Evolutionary conservation across 2,797 vertebrate genomes (phyloP), one percentile per base, ranked within the genome.

Genomic region (Gephyroberyx darwinii): DNA sequence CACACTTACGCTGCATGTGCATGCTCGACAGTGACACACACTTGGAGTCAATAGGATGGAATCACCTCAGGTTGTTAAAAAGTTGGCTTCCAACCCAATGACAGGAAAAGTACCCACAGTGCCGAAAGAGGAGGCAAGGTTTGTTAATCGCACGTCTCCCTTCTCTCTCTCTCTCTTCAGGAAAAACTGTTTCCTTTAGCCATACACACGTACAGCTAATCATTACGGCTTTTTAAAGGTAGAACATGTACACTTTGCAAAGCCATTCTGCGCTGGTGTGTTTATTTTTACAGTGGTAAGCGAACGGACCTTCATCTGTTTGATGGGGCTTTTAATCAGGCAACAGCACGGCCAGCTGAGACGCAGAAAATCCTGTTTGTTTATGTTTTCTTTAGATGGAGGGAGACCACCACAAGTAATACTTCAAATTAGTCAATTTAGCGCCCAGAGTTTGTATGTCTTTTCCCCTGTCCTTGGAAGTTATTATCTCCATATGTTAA

Each of bases 401-500:
- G 63, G 69, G 60, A 62, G 8, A 56, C 8, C 4, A 45, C 22
- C 39, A 43, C 54, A 61, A 66, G 65, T 75, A 54, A 69, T 48
- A 41, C 31, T 20, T 69, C 2, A 52, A 65, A 70, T 84, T 62
- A 79, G 68, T 84, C 73, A 64, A 13, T n/a, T 35, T 69, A 19
- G 35, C 60, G 53, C 22, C 51, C 10, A 61, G 47, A 74, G 54
- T 53, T 17, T 72, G 37, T 81, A 74, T 77, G 58, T 81, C 31
- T 78, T 74, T 73, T 31, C 65, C 20, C 10, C 48, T 54, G 60
- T 74, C 62, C 67, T 75, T 82, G 77, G 45, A 67, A 65, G 72
- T 75, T 52, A 65, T 81, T 61, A 45, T 67, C 62, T 78, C 74
- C 82, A 88, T 78, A 65, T 89, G 89, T 77, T 86, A 48, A 64